Percentiles rank a stretch among this genome's conserved stretches.
Evolutionary conservation across 2,113 vertebrate genomes (phyloP).

Genomic region (Nipponia nippon): DNA sequence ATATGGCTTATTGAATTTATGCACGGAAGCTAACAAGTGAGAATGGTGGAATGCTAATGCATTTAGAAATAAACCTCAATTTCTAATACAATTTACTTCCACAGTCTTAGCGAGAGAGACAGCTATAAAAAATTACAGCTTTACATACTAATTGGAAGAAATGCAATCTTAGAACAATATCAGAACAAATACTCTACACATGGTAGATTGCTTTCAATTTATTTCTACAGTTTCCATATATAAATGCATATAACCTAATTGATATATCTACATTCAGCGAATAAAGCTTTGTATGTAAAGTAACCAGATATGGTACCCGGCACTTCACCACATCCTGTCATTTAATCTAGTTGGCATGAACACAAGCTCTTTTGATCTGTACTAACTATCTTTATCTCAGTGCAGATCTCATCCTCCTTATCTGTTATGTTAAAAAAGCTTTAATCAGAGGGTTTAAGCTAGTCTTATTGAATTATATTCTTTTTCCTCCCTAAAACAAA

Average conservation of each 20-base stretch:
- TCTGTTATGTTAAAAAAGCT: constrained; percentile 59
- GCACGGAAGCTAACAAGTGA: neutral
- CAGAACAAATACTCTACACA: constrained; percentile 33
- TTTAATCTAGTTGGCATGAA: constrained; percentile 57
- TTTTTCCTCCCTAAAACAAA: constrained; percentile 31
- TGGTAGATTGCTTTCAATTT: constrained; percentile 36
- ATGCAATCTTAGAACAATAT: constrained; percentile 22
- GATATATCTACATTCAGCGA: constrained; percentile 1
- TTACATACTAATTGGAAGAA: constrained; percentile 47
- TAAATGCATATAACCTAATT: neutral
- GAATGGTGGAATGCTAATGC: neutral
- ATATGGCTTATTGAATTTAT: neutral
- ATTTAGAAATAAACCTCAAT: constrained; percentile 26
- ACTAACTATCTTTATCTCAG: constrained; percentile 62
- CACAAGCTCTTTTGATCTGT: constrained; percentile 67
- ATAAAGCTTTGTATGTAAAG: constrained; percentile 28
- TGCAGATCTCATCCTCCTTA: constrained; percentile 65
- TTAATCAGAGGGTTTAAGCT: constrained; percentile 67
- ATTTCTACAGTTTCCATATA: constrained; percentile 11
- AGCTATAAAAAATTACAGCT: constrained; percentile 35
- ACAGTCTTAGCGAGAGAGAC: constrained; percentile 1
- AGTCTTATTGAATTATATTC: constrained; percentile 67
- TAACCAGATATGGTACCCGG: constrained; percentile 50
- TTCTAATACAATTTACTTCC: constrained; percentile 42
- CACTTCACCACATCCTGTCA: constrained; percentile 64